phyloP scores from a whole-genome alignment of 2,888 invertebrate genomes.

The Campopleginae sp. region DNA sequence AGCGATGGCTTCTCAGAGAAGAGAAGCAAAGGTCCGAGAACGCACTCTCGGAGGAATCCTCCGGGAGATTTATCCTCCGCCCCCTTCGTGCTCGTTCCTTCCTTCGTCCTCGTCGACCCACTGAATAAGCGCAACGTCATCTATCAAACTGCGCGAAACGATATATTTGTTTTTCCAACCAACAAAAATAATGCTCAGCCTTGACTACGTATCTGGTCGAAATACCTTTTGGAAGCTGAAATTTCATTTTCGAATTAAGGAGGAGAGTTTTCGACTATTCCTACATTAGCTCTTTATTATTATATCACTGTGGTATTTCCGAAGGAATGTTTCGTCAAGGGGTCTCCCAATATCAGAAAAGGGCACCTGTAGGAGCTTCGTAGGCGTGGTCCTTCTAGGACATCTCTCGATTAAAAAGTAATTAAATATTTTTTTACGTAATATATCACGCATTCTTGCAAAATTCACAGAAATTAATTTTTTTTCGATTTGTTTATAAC shows the following conservation, averaged over 20 bases:
- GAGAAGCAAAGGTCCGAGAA: conserved; percentile 18
- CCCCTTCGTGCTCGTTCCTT: conserved; percentile 56
- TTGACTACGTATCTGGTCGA: background rate
- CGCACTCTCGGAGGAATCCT: conserved; percentile 43
- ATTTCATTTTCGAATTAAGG: conserved; percentile 10
- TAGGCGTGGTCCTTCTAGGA: conserved; percentile 76
- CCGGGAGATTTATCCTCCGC: conserved; percentile 63
- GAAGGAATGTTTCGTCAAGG: conserved; percentile 74
- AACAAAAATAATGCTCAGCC: background rate
- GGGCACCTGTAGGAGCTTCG: conserved; percentile 80
- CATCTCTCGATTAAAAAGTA: conserved; percentile 23
- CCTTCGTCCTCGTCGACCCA: conserved; percentile 68
- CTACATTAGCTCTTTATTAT: conserved; percentile 4
- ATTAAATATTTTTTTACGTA: conserved; percentile 73
- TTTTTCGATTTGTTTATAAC: background rate
- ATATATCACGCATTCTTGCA: background rate
- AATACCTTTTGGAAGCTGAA: background rate
- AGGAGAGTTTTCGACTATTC: conserved; percentile 15
- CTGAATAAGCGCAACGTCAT: conserved; percentile 82
- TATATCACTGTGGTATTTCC: conserved; percentile 40
- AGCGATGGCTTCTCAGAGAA: conserved; percentile 35
- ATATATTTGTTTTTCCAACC: conserved; percentile 83
- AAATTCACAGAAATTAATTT: background rate
- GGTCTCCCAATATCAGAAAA: conserved; percentile 75
- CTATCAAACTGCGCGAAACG: conserved; percentile 83